Percentiles rank a stretch among this genome's conserved stretches.
Evolutionary conservation across 2,797 vertebrate species (phyloP).

Genomic region (Falco rusticolus): DNA sequence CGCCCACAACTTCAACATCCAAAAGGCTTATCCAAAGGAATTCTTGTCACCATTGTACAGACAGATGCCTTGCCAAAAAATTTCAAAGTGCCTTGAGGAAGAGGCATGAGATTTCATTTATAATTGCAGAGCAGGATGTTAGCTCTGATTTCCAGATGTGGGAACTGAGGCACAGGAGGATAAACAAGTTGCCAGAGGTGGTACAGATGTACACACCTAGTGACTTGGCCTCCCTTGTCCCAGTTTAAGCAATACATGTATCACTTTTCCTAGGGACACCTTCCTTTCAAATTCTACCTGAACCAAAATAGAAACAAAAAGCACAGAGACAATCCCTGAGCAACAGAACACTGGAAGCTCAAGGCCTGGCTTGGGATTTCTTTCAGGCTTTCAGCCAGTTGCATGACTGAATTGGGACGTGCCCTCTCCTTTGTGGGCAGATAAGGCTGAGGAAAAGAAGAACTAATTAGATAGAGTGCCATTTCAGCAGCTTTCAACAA

Average conservation of each 20-base stretch:
- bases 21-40: background rate
- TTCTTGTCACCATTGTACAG: background rate
- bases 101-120: background rate
- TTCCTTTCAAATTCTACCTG: background rate
- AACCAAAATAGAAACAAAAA: slow-evolving; percentile 27
- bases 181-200: background rate
- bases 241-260: background rate
- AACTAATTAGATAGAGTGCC: background rate
- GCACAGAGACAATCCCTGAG: background rate
- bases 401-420: background rate
- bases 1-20: background rate
- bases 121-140: background rate
- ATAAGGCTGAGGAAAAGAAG: background rate
- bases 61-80: background rate
- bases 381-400: background rate
- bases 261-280: background rate
- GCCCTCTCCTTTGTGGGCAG: background rate
- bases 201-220: background rate
- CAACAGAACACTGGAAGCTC: background rate
- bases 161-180: background rate
- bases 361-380: background rate
- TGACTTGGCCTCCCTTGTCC: background rate
- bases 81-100: background rate
- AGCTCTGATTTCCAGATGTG: background rate
- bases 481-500: slow-evolving; percentile 23